These are phyloP conservation scores for Riparia riparia DNA, from an alignment of 2,113 vertebrate species.

Conservation along the genomic window DNA sequence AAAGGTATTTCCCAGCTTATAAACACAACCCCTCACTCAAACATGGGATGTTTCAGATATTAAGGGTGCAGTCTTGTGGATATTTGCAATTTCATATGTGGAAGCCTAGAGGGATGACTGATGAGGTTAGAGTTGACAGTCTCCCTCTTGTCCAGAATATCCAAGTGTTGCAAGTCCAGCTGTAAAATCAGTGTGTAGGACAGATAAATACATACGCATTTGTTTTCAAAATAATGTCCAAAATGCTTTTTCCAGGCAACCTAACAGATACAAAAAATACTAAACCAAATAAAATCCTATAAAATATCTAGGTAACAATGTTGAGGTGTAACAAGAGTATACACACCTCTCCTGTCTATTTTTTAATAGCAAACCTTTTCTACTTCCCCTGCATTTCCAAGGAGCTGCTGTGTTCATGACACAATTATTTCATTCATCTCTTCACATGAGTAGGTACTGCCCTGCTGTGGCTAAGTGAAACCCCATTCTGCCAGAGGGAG, in stretches of 20 bases:
- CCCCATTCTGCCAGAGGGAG: neutral
- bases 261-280: neutral
- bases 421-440: neutral
- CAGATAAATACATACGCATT: neutral
- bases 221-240: neutral
- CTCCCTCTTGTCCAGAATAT: neutral
- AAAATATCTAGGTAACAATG: neutral
- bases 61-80: neutral
- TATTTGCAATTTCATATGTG: neutral
- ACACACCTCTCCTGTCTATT: neutral
- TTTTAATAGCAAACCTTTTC: neutral
- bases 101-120: neutral
- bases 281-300: neutral
- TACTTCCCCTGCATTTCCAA: neutral
- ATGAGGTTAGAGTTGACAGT: neutral
- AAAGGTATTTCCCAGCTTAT: neutral
- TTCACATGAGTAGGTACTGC: neutral
- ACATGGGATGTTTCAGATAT: neutral
- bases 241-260: neutral
- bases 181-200: neutral
- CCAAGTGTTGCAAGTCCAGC: neutral
- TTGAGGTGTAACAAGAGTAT: neutral
- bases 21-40: neutral
- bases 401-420: accelerated
- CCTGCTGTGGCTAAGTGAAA: neutral